Evolutionary conservation across 1,140 invertebrate genomes (phyloP), one percentile per base, ranked within the genome.

Genomic region (Hylyphantes graminicola): DNA sequence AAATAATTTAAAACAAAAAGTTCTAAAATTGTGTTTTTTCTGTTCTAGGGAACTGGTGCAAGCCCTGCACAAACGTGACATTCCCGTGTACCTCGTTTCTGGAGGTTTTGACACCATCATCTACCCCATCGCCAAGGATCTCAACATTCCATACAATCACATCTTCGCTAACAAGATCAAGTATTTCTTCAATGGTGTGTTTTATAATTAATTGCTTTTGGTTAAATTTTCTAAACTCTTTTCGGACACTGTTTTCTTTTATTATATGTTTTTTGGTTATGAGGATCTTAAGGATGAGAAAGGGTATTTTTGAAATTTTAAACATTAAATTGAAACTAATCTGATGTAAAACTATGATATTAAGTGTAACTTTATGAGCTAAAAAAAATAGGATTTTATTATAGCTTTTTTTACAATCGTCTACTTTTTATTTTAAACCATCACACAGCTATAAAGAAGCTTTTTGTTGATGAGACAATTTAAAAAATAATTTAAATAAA

Each of bases 21-120:
- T 35, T 35, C 35, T 35, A 35, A 35, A 35, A 35, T 35, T 35
- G 35, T 35, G 5, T 50, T 19, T 2, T 53, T 65, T 75, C 6
- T 79, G 19, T 88, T 92, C n/a, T 90, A 97, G 95, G 89, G 92
- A 94, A 87, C 91, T 99, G 78, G 91, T 99, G 0, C 90, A 92
- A 53, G 89, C 92, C n/a, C 91, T 99, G 21, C 95, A 96, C 77
- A 90, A 92, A 17, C 91, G 92, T 87, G 93, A 93, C 21, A 93
- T 95, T 72, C 91, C 93, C 51, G 95, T 99, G 0, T 99, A 95
- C 90, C 92, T 99, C 21, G 94, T 99, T 64, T 98, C 97, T 12
- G 98, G 98, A 53, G 98, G 98, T 48, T 99, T 99, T 90, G 92
- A 93, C 86, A 93, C 93, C 82, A 92, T 99, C 17, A 98, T 99